phyloP scores from a whole-genome alignment of 1,140 invertebrate genomes.

The Globodera ellingtonae region DNA sequence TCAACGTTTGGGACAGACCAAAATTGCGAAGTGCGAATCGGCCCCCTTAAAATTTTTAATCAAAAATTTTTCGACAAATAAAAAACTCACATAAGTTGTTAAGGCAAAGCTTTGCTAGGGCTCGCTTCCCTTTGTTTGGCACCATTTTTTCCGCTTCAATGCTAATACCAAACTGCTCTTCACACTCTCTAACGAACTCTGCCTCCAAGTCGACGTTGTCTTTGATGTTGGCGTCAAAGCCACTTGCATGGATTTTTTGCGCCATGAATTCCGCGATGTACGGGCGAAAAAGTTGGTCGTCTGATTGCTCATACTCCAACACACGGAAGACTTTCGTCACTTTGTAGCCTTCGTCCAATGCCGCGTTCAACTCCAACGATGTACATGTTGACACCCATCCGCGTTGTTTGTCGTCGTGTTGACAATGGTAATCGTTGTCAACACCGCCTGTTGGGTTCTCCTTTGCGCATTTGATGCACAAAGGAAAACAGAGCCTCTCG shows the following conservation, averaged over 20 bases:
- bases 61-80: too few species aligned
- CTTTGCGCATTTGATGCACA: neutral
- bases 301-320: neutral
- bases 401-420: too few species aligned
- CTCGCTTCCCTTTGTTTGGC: neutral
- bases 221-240: constrained; percentile 7
- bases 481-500: neutral
- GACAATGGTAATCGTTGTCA: neutral
- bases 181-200: constrained; percentile 1
- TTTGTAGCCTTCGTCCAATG: constrained; percentile 1
- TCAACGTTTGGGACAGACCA: too few species aligned
- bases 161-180: neutral
- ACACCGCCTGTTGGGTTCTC: neutral
- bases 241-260: neutral
- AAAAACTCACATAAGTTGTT: too few species aligned
- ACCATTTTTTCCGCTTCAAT: neutral
- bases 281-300: neutral
- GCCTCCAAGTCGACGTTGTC: neutral
- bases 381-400: too few species aligned
- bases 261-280: neutral
- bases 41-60: too few species aligned
- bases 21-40: too few species aligned
- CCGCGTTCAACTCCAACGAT: neutral
- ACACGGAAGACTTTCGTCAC: neutral
- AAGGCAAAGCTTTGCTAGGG: neutral